These are phyloP conservation scores for Paedocypris micromegethes DNA, from an alignment of 2,797 vertebrate genomes.

Conservation along the genomic window DNA sequence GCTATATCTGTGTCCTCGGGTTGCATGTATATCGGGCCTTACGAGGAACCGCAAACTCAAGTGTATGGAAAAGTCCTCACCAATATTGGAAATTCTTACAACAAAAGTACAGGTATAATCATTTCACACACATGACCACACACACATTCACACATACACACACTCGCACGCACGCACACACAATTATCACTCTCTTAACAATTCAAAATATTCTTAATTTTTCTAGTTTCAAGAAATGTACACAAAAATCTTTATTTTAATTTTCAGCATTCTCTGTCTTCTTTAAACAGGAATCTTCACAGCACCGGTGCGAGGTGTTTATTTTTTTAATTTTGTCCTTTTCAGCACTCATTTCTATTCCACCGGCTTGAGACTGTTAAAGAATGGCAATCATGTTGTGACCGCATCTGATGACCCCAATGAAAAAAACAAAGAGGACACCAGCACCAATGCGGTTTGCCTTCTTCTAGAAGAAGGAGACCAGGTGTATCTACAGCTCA, in stretches of 20 bases:
- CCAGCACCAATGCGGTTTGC: neutral
- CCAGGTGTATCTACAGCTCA: neutral
- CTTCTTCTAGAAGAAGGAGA: conserved; percentile 15
- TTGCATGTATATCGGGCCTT: neutral
- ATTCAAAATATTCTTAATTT: neutral
- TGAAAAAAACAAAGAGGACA: neutral
- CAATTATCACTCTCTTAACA: neutral
- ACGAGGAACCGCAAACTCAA: neutral
- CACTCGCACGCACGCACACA: too few relatives aligned
- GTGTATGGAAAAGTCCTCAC: neutral
- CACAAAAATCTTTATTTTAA: too few relatives aligned
- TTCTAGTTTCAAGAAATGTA: neutral
- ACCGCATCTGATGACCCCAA: neutral
- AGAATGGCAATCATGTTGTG: conserved; percentile 1
- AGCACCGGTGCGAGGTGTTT: conserved; percentile 18
- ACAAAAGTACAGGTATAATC: conserved; percentile 11
- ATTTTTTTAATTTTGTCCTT: conserved; percentile 27
- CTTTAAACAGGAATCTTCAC: conserved; percentile 23
- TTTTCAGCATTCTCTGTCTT: neutral
- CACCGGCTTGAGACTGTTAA: neutral
- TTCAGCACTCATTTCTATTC: neutral
- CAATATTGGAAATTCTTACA: conserved; percentile 18
- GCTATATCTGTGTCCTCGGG: neutral
- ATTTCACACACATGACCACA: too few relatives aligned
- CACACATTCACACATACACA: too few relatives aligned